phyloP scores from a whole-genome alignment of 2,797 vertebrate genomes.

The Gymnothorax reevesii region DNA sequence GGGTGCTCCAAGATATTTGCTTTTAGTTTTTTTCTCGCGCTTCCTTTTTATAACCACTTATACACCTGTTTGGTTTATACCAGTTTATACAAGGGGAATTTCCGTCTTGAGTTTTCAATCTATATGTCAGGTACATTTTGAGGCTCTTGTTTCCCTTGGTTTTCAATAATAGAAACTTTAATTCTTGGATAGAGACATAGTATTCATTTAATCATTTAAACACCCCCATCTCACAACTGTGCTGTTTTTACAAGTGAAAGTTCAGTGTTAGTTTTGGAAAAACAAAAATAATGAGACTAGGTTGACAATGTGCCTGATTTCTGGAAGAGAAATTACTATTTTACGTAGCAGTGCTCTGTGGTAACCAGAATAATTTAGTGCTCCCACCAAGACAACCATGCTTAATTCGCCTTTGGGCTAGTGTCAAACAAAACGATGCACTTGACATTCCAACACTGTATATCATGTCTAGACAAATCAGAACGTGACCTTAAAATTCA shows the following conservation, averaged over 20 bases:
- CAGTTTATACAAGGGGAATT: background rate
- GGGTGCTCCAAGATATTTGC: background rate
- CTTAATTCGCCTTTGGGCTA: background rate
- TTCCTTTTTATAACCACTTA: background rate
- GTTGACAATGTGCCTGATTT: background rate
- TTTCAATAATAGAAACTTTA: background rate
- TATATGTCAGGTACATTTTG: background rate
- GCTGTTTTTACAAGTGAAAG: background rate
- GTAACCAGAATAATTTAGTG: slow-evolving; percentile 3
- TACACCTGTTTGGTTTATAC: no score
- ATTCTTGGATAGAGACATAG: background rate
- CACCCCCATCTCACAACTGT: no score
- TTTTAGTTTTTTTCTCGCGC: background rate
- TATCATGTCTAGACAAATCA: slow-evolving; percentile 13
- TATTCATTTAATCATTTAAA: background rate
- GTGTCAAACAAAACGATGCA: slow-evolving; percentile 14
- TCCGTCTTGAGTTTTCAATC: background rate
- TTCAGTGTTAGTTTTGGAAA: background rate
- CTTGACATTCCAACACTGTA: background rate
- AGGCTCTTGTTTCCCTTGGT: background rate
- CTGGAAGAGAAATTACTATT: slow-evolving; percentile 13
- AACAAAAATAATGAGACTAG: background rate
- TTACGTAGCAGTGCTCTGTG: background rate
- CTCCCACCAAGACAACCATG: background rate
- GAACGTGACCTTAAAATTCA: background rate